A percentile compares a stretch with the other conserved stretches of the same genome.
These are phyloP conservation scores for Campylorhamphus procurvoides DNA, from an alignment of 2,113 vertebrate species.

Conservation along the genomic window DNA sequence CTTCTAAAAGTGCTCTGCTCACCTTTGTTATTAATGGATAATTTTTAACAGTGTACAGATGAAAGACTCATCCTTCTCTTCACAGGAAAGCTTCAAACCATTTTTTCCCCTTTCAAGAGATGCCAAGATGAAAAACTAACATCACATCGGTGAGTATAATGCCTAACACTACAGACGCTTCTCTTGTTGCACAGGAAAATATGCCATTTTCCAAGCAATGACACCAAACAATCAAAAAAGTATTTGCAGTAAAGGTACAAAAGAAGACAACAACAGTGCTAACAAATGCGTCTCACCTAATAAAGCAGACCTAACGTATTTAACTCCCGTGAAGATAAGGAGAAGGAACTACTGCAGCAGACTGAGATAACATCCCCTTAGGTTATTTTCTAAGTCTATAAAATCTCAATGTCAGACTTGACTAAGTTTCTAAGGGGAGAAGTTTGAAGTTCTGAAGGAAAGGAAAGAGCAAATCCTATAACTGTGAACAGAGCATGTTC, in stretches of 20 bases:
- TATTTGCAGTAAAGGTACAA: neutral
- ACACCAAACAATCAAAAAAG: neutral
- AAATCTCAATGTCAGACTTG: neutral
- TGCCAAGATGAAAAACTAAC: neutral
- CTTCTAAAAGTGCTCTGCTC: neutral
- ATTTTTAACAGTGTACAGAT: neutral
- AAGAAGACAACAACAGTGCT: neutral
- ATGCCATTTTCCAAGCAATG: neutral
- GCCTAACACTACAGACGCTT: neutral
- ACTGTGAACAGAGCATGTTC: neutral
- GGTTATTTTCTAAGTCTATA: neutral
- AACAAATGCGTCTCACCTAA: neutral
- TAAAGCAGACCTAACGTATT: neutral
- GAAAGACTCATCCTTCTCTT: neutral
- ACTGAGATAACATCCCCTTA: neutral
- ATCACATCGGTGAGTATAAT: neutral
- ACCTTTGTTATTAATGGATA: neutral
- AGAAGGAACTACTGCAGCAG: neutral
- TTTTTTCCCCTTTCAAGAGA: neutral
- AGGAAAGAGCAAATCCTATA: neutral
- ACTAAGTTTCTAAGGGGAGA: neutral
- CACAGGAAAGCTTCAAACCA: neutral
- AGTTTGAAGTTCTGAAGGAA: neutral
- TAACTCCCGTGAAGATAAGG: neutral
- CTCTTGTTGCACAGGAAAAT: neutral